Percentiles rank a stretch among this genome's conserved stretches.
Conservation (phyloP, 2,113 vertebrate genomes). For the Castor canadensis region DNA sequence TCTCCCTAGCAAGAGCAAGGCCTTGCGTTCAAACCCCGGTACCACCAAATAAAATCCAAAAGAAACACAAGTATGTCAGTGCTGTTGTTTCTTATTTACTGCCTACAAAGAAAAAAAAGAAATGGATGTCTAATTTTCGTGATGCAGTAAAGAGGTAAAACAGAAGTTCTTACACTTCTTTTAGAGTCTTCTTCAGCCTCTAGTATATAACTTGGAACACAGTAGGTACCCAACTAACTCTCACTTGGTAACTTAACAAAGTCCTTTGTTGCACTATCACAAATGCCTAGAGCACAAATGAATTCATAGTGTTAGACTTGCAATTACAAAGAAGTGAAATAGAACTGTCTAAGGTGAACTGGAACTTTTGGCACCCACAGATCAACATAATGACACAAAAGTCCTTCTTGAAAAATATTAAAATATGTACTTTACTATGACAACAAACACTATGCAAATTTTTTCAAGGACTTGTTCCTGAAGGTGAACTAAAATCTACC, state of each 20-base stretch:
- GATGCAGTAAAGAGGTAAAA: not conserved
- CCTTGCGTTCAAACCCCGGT: too few species aligned
- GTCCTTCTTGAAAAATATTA: slow-evolving; percentile 12
- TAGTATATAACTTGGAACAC: not conserved
- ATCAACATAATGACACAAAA: slow-evolving; percentile 27
- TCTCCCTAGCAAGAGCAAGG: too few species aligned
- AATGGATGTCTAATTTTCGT: not conserved
- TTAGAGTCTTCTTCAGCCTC: not conserved
- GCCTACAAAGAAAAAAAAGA: not conserved
- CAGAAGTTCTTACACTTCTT: not conserved
- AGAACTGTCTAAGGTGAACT: slow-evolving; percentile 11
- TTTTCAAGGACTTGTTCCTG: slow-evolving; percentile 2
- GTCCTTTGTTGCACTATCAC: not conserved
- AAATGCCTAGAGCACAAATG: slow-evolving; percentile 17
- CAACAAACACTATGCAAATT: not conserved
- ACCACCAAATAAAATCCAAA: too few species aligned
- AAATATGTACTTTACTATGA: not conserved
- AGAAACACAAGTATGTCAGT: not conserved
- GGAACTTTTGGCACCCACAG: not conserved
- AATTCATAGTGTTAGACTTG: not conserved
- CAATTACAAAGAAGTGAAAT: slow-evolving; percentile 23
- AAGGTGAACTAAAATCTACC: not conserved
- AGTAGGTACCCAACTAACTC: not conserved
- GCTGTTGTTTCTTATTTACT: not conserved
- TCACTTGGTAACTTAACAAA: slow-evolving; percentile 22